Base-by-base conservation (phyloP, 2,888 invertebrate species). In the Drosophila mimetica region DNA sequence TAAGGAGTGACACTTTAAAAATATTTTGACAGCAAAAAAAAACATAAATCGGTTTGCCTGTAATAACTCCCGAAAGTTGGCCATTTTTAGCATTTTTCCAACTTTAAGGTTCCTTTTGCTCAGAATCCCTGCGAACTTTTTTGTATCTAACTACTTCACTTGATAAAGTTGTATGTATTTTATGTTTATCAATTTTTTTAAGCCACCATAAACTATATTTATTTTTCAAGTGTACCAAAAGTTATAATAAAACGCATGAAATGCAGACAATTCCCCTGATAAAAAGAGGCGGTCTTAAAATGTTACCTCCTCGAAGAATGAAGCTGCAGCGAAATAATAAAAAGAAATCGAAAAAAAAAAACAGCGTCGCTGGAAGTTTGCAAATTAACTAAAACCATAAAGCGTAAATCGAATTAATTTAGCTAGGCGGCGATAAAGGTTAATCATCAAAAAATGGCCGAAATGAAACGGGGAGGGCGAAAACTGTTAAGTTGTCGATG, bases 401-500 rank as follows among this genome's bases (percentile, higher is more conserved):
- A 69, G 69, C 69, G 69, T 74, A 76, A 79, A 82, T 76, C 59
- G 47, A 70, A 79, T 77, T 77, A 74, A 80, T 74, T 77, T 77
- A 51, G 11, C 34, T 65, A 39, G 61, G 14, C 20, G 46, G 67
- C 69, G 34, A 66, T 63, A 50, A 67, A 67, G 72, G 67, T 51
- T 61, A 60, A 75, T 71, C 65, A 63, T 48, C 50, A 67, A 16
- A 36, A 46, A 30, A 28, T 18, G 7, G 28, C 30, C 13, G 46
- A 13, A 14, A 9, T 14, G 25, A 20, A 41, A 18, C 18, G 7
- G 13, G 4, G 13, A 28, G 37, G 25, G 22, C 18, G 4, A 36
- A 25, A 36, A 28, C 16, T 51, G 50, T 72, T 71, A 63, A 72
- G 57, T 39, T 61, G 57, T 22, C 51, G 54, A 67, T 74, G 79